Evolutionary conservation across 2,888 invertebrate genomes (phyloP).

Genomic region (Eurytoma adleriae): DNA sequence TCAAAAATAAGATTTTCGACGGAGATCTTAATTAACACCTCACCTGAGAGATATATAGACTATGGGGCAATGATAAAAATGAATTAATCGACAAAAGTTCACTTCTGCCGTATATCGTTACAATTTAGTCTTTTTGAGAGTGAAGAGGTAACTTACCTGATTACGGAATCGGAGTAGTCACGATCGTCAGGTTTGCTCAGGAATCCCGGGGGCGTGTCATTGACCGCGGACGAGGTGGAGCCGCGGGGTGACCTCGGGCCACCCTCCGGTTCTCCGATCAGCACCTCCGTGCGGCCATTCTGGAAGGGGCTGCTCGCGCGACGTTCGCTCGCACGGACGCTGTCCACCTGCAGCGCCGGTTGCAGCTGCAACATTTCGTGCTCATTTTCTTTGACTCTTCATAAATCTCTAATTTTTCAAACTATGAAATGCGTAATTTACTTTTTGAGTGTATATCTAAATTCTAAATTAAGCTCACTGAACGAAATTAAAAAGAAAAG

Average conservation of each 20-base stretch:
- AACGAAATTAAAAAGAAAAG: no score
- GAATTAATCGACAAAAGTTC: background rate
- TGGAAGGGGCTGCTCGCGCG: slow-evolving; percentile 80
- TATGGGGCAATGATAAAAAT: background rate
- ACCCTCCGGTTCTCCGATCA: slow-evolving; percentile 80
- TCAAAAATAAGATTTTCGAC: no score
- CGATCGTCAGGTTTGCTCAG: slow-evolving; percentile 68
- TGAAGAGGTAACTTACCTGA: slow-evolving; percentile 64
- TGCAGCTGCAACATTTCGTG: slow-evolving; percentile 47
- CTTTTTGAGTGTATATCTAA: no score
- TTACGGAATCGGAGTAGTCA: slow-evolving; percentile 71
- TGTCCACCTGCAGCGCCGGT: slow-evolving; percentile 64
- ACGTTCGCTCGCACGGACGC: slow-evolving; percentile 74
- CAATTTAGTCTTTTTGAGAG: no score
- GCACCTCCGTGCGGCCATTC: slow-evolving; percentile 86
- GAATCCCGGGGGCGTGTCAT: slow-evolving; percentile 67
- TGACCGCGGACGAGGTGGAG: slow-evolving; percentile 73
- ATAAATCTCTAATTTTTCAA: no score
- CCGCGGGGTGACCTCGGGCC: slow-evolving; percentile 75
- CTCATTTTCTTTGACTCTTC: no score
- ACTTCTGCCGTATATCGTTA: no score
- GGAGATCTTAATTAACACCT: no score
- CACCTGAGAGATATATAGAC: background rate
- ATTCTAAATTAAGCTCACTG: background rate
- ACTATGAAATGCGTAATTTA: no score